phyloP scores from a whole-genome alignment of 2,113 vertebrate species.

The Ranitomeya imitator region DNA sequence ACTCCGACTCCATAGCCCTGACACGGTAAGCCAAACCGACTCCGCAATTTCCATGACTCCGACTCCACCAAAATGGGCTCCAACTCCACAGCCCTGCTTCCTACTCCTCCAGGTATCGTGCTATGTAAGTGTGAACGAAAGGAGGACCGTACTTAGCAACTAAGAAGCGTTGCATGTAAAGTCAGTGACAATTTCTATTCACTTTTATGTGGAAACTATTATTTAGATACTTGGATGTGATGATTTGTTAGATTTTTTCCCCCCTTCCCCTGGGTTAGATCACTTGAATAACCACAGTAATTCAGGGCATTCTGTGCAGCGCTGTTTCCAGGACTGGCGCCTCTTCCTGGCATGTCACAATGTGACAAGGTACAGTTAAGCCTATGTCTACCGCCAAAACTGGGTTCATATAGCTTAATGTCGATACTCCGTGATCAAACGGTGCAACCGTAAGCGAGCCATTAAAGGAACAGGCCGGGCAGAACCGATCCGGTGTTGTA shows the following conservation, averaged over 20 bases:
- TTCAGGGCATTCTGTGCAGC: neutral
- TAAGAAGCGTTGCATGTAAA: neutral
- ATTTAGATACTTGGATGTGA: conserved; percentile 19
- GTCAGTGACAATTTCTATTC: neutral
- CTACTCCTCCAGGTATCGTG: too few species aligned
- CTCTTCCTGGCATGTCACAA: neutral
- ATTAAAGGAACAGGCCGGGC: neutral
- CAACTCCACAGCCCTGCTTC: too few species aligned
- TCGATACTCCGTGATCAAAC: neutral
- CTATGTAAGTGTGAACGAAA: too few species aligned
- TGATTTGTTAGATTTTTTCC: conserved; percentile 17
- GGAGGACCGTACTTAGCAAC: too few species aligned
- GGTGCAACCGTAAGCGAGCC: neutral
- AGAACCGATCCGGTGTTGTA: neutral
- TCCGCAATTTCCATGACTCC: too few species aligned
- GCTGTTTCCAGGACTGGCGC: conserved; percentile 27
- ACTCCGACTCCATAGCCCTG: too few species aligned
- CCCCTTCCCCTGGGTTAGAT: conserved; percentile 16
- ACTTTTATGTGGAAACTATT: conserved; percentile 27
- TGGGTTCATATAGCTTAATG: neutral
- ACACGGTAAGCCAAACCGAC: too few species aligned
- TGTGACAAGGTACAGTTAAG: neutral
- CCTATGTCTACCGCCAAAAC: conserved; percentile 2
- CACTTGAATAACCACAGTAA: conserved; percentile 9
- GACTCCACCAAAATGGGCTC: too few species aligned